These are phyloP conservation scores for Aegithalos caudatus DNA, from an alignment of 2,113 vertebrate species.

Conservation along the genomic window DNA sequence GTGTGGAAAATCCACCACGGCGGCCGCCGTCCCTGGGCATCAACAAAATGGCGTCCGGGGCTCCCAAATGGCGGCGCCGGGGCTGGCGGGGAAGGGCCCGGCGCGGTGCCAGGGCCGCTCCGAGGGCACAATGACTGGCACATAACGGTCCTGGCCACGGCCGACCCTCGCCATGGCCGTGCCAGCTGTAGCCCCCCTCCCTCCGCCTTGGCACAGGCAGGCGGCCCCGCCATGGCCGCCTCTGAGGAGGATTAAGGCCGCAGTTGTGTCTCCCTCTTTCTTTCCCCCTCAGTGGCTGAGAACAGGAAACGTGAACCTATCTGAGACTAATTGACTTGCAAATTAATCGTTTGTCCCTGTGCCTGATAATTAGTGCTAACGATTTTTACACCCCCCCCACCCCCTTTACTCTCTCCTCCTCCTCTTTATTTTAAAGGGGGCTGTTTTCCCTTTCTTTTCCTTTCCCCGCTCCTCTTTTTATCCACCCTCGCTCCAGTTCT, in stretches of 20 bases:
- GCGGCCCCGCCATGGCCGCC: conserved; percentile 51
- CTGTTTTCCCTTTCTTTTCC: conserved; percentile 23
- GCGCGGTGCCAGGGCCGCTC: not conserved
- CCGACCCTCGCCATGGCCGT: not conserved
- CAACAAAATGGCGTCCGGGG: conserved; percentile 30
- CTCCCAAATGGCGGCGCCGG: conserved; percentile 47
- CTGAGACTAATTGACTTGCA: conserved; percentile 76
- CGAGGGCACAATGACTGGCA: conserved; percentile 57
- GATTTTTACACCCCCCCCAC: conserved; percentile 40
- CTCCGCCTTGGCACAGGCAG: conserved; percentile 51
- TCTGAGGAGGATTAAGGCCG: conserved; percentile 64
- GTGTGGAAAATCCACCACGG: fast-evolving
- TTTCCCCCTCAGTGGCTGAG: conserved; percentile 73
- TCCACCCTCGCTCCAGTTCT: not conserved
- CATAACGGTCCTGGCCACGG: conserved; percentile 28
- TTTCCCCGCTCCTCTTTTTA: not conserved
- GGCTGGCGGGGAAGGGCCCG: not conserved
- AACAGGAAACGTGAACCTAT: conserved; percentile 72
- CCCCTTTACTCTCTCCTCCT: not conserved
- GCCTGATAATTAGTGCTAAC: conserved; percentile 75
- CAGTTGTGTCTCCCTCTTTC: conserved; percentile 63
- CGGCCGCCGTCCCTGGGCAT: not conserved
- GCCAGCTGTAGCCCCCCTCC: conserved; percentile 60
- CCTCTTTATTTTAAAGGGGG: conserved; percentile 38
- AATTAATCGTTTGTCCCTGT: conserved; percentile 72